Evolutionary conservation across 92 coral and sea anemone genomes (phyloP), one percentile per base, ranked within the genome.

Genomic region (Metridium senile): DNA sequence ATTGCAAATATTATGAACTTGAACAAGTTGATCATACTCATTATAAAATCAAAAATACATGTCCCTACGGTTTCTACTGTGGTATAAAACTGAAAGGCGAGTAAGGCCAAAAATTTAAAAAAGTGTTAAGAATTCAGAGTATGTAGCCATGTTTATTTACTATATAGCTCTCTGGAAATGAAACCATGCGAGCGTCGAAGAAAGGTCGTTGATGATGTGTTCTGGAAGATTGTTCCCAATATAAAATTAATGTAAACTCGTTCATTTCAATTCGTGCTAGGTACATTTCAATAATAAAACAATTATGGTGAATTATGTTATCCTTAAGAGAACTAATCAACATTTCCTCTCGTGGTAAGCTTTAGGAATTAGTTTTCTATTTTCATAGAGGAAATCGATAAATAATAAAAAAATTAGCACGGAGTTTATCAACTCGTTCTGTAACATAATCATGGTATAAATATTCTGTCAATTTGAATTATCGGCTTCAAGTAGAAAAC

Each of bases 161-260:
- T 61, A n/a, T n/a, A n/a, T 61, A 61, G 25, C 17, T 54, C 25
- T 54, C 59, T 54, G 59, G 59, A 54, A 54, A 54, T 54, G 13
- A 54, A 54, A 54, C 59, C n/a, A 54, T 2, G 25, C 16, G 59
- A 54, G 59, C 23, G 59, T 3, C 16, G 7, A 16, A 54, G 20
- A 9, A 54, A 54, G 23, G 23, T 54, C 61, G 25, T 8, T 61
- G 66, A 21, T 61, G 61, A 23, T 22, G 30, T 61, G 66, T 61
- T 61, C 66, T 27, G 23, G 66, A 61, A 61, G 66, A 2, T 2
- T 54, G 22, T 22, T 17, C 61, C 26, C 22, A 39, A n/a, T n/a
- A n/a, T n/a, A n/a, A n/a, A n/a, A n/a, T n/a, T n/a, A 2, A 17
- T 54, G n/a, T n/a, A 22, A 9, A 2, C 26, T 17, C n/a, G 61